These are phyloP conservation scores for Alviniconcha marisindica DNA, from an alignment of 1,140 invertebrate genomes.

Conservation along the genomic window DNA sequence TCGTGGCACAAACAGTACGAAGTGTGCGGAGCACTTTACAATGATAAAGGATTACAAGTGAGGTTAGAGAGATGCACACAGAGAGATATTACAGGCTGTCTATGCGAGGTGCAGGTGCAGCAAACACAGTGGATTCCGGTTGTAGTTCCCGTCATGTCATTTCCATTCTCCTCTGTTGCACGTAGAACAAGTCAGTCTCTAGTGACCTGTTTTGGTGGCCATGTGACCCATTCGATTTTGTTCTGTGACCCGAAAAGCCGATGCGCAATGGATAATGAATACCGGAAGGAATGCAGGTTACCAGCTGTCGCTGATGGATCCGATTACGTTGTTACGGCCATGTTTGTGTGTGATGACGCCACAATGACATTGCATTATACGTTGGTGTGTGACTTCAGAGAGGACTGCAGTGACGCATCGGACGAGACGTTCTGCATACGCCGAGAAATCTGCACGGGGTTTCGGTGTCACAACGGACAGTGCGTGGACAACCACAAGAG, in stretches of 20 bases:
- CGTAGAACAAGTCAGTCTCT: no score
- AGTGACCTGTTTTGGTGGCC: not conserved
- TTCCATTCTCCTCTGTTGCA: no score
- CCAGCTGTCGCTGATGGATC: no score
- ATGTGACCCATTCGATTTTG: constrained; percentile 14
- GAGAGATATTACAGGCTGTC: no score
- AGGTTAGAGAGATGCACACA: no score
- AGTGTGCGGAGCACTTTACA: no score
- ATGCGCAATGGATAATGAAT: not conserved
- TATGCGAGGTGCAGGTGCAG: no score
- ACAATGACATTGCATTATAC: not conserved
- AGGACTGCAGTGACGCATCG: constrained; percentile 25
- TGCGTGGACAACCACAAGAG: not conserved
- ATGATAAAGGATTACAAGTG: no score
- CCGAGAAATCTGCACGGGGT: not conserved
- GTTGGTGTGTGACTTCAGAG: constrained; percentile 33
- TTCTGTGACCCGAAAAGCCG: constrained; percentile 14
- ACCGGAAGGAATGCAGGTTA: not conserved
- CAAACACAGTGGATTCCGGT: no score
- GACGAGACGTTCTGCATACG: constrained; percentile 28
- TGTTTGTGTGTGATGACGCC: constrained; percentile 20
- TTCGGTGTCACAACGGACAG: constrained; percentile 18
- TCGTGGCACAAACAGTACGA: no score
- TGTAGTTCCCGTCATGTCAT: no score
- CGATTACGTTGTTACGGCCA: not conserved